Evolutionary conservation across 2,888 invertebrate species (phyloP).

Genomic region (Drosophila barbarae): DNA sequence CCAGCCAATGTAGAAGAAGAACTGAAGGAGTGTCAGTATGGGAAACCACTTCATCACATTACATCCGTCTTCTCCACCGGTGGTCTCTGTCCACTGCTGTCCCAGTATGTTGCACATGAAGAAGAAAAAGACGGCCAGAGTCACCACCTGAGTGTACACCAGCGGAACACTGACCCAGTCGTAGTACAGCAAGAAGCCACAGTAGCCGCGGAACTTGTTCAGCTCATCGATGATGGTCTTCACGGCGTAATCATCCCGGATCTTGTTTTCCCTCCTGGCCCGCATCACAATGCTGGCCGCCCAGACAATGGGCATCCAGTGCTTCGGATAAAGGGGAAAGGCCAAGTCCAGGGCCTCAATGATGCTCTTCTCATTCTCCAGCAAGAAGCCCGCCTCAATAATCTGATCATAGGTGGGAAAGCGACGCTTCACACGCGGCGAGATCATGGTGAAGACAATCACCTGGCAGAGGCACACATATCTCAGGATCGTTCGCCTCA

Average conservation of each 20-base stretch:
- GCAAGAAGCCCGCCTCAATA: conserved; percentile 89
- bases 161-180: conserved; percentile 87
- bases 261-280: conserved; percentile 91
- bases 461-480: conserved; percentile 91
- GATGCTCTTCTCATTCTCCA: conserved; percentile 89
- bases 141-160: conserved; percentile 93
- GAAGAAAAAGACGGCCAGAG: conserved; percentile 91
- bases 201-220: conserved; percentile 88
- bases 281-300: conserved; percentile 92
- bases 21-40: conserved; percentile 91
- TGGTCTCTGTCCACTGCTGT: conserved; percentile 88
- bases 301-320: conserved; percentile 95
- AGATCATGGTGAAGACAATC: conserved; percentile 91
- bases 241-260: conserved; percentile 93
- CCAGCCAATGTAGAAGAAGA: conserved; percentile 94
- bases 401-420: conserved; percentile 91
- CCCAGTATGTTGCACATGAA: conserved; percentile 92
- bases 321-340: conserved; percentile 91
- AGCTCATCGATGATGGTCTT: conserved; percentile 93
- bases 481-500: conserved; percentile 89
- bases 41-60: conserved; percentile 91
- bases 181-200: conserved; percentile 86
- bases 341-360: conserved; percentile 87
- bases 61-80: conserved; percentile 76
- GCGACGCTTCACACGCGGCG: conserved; percentile 91